A percentile compares a stretch with the other conserved stretches of the same genome.
These are phyloP conservation scores for Pantala flavescens DNA, from an alignment of 1,140 invertebrate genomes.

Conservation along the genomic window DNA sequence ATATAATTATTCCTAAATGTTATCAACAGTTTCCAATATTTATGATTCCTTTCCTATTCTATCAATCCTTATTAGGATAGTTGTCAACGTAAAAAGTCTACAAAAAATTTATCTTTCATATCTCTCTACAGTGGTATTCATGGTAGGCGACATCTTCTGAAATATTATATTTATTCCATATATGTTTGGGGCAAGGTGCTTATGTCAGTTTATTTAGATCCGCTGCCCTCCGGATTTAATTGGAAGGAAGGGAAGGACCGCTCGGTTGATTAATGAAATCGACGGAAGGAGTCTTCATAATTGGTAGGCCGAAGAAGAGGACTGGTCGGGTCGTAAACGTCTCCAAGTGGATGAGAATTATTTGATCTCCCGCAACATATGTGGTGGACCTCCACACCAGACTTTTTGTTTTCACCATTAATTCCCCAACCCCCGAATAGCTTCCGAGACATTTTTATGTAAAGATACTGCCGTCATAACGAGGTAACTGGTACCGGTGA, in stretches of 20 bases:
- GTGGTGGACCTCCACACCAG: not conserved
- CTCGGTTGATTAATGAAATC: not conserved
- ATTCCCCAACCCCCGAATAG: not conserved
- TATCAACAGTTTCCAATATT: too few species aligned
- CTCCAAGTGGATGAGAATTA: not conserved
- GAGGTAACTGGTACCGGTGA: not conserved
- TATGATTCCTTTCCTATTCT: too few species aligned
- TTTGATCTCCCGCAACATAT: not conserved
- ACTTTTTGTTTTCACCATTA: not conserved
- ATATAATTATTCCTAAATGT: too few species aligned
- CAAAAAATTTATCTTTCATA: too few species aligned
- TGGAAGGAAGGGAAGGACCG: not conserved
- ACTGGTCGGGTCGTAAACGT: not conserved
- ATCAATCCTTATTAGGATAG: too few species aligned
- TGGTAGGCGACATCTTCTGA: too few species aligned
- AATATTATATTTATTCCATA: too few species aligned
- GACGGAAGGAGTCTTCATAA: not conserved
- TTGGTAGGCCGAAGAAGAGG: not conserved
- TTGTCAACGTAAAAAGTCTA: too few species aligned
- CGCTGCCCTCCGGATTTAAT: not conserved
- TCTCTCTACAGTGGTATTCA: too few species aligned
- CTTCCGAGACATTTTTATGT: not conserved
- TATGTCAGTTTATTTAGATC: not conserved
- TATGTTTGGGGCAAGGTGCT: too few species aligned
- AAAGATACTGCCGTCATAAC: not conserved